phyloP scores from a whole-genome alignment of 1,140 invertebrate species.

The Asbolus verrucosus region DNA sequence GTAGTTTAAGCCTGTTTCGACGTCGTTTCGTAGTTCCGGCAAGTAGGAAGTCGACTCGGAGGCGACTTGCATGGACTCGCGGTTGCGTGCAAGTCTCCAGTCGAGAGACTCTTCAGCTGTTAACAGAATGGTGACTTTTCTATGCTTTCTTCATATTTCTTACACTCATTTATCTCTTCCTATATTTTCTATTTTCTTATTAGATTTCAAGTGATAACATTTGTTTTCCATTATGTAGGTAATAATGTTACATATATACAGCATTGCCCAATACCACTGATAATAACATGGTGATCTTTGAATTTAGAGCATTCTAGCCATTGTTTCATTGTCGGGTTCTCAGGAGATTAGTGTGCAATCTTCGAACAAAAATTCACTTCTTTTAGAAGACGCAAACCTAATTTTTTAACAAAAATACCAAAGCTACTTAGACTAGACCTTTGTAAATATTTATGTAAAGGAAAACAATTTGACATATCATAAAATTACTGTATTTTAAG shows the following conservation, averaged over 20 bases:
- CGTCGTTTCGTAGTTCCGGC: too few species aligned
- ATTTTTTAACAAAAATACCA: slow-evolving; percentile 15
- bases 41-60: too few species aligned
- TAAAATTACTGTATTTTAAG: slow-evolving; percentile 48
- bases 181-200: slow-evolving; percentile 19
- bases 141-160: too few species aligned
- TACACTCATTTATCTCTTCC: not conserved
- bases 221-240: slow-evolving; percentile 28
- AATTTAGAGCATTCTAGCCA: not conserved
- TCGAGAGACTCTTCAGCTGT: too few species aligned
- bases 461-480: slow-evolving; percentile 61
- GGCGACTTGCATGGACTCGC: too few species aligned
- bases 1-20: too few species aligned
- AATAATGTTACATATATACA: too few species aligned
- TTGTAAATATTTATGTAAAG: slow-evolving; percentile 58
- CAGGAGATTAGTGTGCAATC: slow-evolving; percentile 28
- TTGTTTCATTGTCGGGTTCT: slow-evolving; percentile 6
- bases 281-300: too few species aligned
- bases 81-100: too few species aligned
- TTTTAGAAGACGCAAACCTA: not conserved
- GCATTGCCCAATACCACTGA: too few species aligned
- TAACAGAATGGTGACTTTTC: too few species aligned
- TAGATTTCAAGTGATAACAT: not conserved
- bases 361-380: slow-evolving; percentile 6
- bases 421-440: slow-evolving; percentile 26